phyloP scores from a whole-genome alignment of 2,888 invertebrate species.

The Cerastis rubricosa region DNA sequence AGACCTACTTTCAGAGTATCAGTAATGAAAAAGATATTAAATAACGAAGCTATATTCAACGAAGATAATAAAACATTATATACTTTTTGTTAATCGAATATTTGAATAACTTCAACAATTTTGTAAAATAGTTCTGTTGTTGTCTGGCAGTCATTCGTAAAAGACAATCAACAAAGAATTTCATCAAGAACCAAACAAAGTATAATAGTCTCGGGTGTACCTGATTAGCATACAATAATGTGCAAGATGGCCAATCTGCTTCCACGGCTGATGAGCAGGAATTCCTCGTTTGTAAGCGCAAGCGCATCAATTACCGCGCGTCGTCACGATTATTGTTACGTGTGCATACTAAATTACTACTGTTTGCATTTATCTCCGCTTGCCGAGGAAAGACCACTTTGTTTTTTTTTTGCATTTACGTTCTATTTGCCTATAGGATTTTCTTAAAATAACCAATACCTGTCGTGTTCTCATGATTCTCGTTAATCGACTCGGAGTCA shows the following conservation, averaged over 20 bases:
- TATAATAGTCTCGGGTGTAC: neutral
- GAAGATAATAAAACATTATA: neutral
- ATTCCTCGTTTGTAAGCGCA: slow-evolving; percentile 71
- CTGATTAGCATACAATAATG: slow-evolving; percentile 68
- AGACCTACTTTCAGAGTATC: no score
- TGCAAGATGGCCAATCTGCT: slow-evolving; percentile 52
- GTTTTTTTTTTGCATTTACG: neutral
- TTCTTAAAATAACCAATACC: neutral
- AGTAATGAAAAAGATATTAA: slow-evolving; percentile 10
- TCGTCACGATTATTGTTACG: slow-evolving; percentile 58
- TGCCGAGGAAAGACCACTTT: slow-evolving; percentile 1
- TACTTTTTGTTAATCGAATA: neutral
- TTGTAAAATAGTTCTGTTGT: neutral
- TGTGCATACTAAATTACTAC: slow-evolving; percentile 52
- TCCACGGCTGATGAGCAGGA: slow-evolving; percentile 71
- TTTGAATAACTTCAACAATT: neutral
- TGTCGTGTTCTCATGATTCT: neutral
- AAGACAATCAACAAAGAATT: slow-evolving; percentile 25
- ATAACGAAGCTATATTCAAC: neutral
- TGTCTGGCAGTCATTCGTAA: neutral
- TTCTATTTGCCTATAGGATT: neutral
- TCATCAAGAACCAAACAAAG: slow-evolving; percentile 20
- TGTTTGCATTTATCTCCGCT: slow-evolving; percentile 39
- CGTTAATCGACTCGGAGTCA: neutral
- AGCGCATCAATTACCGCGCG: slow-evolving; percentile 55